Base-by-base conservation (phyloP, 1,140 invertebrate species). In the Agrypnia vestita region DNA sequence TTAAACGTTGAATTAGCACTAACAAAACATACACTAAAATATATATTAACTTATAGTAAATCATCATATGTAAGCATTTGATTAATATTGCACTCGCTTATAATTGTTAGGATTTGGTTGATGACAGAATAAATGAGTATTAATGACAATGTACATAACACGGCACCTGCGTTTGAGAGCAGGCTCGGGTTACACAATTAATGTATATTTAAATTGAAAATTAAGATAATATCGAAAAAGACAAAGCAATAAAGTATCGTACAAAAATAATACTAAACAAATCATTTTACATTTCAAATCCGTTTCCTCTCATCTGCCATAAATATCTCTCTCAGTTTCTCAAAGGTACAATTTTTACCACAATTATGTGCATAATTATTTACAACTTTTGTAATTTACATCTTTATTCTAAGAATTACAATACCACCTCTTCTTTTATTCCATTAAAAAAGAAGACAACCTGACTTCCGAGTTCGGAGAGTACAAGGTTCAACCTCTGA, bases 81-180 rank as follows among this genome's bases (percentile, higher is more conserved):
- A 82, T 80, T 83, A 81, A 81, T 83, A 83, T 83, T 83, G 82
- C 82, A 83, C 82, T 83, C 79, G 46, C 76, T 71, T 47, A 72
- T 80, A 80, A 81, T 49, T 62, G 76, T 79, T 83, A 83, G 74
- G 74, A 82, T 81, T 79, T 83, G 82, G 79, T 80, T 67, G 74
- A 46, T 51, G 78, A 77, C 80, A 79, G 75, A 80, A 79, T 83
- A 79, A 69, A 80, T 83, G 82, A 83, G 82, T 83, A 83, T 83
- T 83, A 78, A 69, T 56, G 35, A 74, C 51, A 35, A 69, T 69
- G 35, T 69, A 47, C 64, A 43, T 44, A 43, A 59, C 35, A 13
- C 67, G 76, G 61, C 76, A 69, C 64, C 76, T 25, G 64, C 71
- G 49, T 19, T 17, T 25, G 73, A 43, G 75, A 43, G 46, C 9